Conservation (phyloP, 2,113 vertebrate species). For the Coptodon bakossiorum region DNA sequence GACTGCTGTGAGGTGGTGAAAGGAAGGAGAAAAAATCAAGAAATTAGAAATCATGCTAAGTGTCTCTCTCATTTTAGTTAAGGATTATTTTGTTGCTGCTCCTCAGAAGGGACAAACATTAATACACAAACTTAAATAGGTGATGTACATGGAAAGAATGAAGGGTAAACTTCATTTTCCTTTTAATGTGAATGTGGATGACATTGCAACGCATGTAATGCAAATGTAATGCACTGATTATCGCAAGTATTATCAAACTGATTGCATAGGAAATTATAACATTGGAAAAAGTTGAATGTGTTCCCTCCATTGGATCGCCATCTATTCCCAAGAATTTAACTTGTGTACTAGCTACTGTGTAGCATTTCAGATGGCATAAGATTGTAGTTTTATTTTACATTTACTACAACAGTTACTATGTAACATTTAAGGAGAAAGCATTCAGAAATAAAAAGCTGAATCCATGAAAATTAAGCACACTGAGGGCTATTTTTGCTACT, state of each 20-base stretch:
- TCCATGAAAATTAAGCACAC: neutral
- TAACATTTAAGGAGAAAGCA: neutral
- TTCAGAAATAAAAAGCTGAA: neutral
- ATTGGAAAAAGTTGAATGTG: neutral
- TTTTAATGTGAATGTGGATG: neutral
- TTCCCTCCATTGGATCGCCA: neutral
- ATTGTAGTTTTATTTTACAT: neutral
- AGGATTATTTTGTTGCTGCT: neutral
- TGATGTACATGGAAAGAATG: neutral
- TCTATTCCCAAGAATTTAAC: neutral
- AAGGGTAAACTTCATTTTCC: neutral
- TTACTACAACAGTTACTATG: neutral
- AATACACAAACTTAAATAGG: neutral
- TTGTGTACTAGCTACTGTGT: neutral
- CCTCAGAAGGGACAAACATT: neutral
- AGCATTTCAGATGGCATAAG: neutral
- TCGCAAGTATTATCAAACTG: neutral
- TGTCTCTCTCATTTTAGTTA: neutral
- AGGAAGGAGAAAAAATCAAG: neutral
- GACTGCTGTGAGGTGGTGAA: neutral
- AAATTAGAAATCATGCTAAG: slow-evolving; percentile 11
- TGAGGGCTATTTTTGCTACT: neutral
- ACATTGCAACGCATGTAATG: neutral
- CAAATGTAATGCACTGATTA: neutral
- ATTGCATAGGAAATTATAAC: neutral